Evolutionary conservation across 2,113 vertebrate species (phyloP).

Genomic region (Pollimyrus isidori): DNA sequence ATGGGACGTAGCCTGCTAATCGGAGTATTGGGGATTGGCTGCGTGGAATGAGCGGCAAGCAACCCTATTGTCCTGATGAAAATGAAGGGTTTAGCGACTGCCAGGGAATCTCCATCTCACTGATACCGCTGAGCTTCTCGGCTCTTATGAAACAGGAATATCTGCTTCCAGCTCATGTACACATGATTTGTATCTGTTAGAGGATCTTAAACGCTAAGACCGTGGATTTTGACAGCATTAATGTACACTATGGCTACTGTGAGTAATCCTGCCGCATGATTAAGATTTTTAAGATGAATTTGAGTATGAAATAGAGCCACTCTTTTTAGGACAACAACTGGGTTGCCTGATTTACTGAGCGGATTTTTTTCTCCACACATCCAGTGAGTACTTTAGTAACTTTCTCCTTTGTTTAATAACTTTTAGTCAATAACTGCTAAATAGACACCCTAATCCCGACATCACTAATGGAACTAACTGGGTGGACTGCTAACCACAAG

Average conservation of each 20-base stretch:
- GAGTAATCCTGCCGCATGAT: background rate
- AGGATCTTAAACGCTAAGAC: background rate
- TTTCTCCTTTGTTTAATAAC: background rate
- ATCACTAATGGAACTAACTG: background rate
- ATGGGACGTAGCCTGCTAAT: conserved; percentile 25
- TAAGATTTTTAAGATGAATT: background rate
- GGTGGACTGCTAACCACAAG: conserved; percentile 6
- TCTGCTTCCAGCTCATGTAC: background rate
- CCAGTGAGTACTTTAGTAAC: background rate
- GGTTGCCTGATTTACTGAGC: conserved; percentile 6
- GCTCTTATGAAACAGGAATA: background rate
- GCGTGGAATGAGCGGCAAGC: background rate
- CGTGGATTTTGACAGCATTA: background rate
- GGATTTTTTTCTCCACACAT: background rate
- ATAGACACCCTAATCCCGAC: background rate
- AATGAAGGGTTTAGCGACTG: conserved; percentile 27
- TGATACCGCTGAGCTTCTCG: background rate
- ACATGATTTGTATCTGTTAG: background rate
- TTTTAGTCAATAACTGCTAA: background rate
- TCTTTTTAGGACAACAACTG: background rate
- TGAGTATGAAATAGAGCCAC: background rate
- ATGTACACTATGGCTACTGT: background rate
- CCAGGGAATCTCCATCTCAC: conserved; percentile 24
- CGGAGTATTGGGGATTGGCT: conserved; percentile 10
- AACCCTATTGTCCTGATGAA: conserved; percentile 31